Evolutionary conservation across 2,113 vertebrate species (phyloP).

Genomic region (Corythoichthys intestinalis): DNA sequence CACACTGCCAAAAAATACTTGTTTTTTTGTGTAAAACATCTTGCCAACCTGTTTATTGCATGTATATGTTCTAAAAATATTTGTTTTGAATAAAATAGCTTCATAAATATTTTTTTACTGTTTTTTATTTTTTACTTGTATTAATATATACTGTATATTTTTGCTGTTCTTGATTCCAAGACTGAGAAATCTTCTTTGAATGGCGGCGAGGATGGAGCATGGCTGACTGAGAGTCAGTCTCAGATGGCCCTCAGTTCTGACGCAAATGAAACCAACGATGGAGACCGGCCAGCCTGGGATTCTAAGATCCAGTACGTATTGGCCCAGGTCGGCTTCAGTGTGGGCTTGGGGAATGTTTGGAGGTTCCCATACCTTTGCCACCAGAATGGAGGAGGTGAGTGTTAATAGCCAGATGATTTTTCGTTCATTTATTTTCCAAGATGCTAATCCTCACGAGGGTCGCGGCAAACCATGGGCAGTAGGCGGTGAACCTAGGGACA

Average conservation of each 20-base stretch:
- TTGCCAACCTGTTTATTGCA: neutral
- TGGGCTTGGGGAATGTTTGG: slow-evolving; percentile 97
- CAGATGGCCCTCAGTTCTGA: slow-evolving; percentile 27
- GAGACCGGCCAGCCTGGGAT: slow-evolving; percentile 86
- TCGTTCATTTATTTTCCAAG: neutral
- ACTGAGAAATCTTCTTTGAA: slow-evolving; percentile 66
- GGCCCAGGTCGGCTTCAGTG: slow-evolving; percentile 94
- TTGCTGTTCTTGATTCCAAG: slow-evolving; percentile 27
- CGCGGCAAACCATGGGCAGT: too few species aligned
- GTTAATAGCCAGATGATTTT: neutral
- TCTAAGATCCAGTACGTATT: slow-evolving; percentile 96
- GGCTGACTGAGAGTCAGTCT: slow-evolving; percentile 50
- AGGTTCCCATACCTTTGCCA: slow-evolving; percentile 97
- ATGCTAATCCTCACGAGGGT: neutral
- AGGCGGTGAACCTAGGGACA: too few species aligned
- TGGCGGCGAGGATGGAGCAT: slow-evolving; percentile 28
- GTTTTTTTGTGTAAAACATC: neutral
- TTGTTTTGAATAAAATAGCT: neutral
- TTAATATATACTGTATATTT: too few species aligned
- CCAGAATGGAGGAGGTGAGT: slow-evolving; percentile 95
- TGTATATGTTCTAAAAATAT: neutral
- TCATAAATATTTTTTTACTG: neutral
- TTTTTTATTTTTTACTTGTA: too few species aligned
- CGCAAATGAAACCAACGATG: neutral
- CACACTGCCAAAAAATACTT: neutral